A percentile compares a stretch with the other conserved stretches of the same genome.
Evolutionary conservation across 2,797 vertebrate species (phyloP).

Genomic region (Tapera naevia): DNA sequence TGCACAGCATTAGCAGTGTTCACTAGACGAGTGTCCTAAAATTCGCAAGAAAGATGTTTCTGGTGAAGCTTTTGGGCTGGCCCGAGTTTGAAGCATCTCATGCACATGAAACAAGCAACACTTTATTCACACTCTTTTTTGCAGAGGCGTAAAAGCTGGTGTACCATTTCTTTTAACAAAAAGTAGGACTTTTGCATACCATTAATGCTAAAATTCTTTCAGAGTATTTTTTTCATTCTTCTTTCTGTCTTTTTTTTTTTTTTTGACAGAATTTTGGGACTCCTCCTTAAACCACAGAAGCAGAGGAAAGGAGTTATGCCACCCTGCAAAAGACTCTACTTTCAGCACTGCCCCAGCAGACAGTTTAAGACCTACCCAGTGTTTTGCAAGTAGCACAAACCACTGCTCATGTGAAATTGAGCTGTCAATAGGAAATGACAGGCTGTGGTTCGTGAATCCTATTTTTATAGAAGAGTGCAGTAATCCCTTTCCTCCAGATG

Average conservation of each 20-base stretch:
- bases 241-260: background rate
- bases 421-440: conserved; percentile 77
- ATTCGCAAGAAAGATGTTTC: background rate
- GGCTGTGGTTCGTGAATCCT: conserved; percentile 89
- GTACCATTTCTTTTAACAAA: background rate
- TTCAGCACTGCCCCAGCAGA: background rate
- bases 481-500: conserved; percentile 36
- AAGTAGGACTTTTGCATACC: background rate
- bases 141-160: background rate
- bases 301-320: conserved; percentile 1
- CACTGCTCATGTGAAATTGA: conserved; percentile 80
- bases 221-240: background rate
- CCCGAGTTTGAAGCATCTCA: background rate
- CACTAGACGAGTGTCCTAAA: background rate
- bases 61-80: background rate
- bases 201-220: background rate
- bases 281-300: conserved; percentile 80
- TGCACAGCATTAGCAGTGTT: background rate
- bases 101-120: background rate
- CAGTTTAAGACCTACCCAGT: conserved; percentile 34
- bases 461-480: conserved; percentile 85
- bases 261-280: conserved; percentile 88
- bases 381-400: conserved; percentile 45
- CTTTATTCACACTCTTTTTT: background rate
- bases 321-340: conserved; percentile 24